Evolutionary conservation across 2,113 vertebrate genomes (phyloP), one percentile per base, ranked within the genome.

Genomic region (Atherinomorus stipes): DNA sequence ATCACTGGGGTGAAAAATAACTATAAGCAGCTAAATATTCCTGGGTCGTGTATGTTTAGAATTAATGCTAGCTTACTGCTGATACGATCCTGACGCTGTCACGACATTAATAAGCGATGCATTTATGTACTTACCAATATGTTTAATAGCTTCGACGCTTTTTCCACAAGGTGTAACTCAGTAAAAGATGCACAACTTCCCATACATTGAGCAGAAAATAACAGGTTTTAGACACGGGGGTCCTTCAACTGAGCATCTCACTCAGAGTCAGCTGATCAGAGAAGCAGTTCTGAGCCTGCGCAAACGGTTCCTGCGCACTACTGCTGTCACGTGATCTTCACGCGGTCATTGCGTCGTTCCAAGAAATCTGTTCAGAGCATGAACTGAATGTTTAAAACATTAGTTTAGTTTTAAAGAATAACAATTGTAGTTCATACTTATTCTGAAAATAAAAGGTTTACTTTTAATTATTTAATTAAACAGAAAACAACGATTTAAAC

Each of bases 181-280:
- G 31, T 65, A 3, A 44, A 77, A 61, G 1, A 26, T n/a, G 9
- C 4, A 19, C 53, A 76, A 47, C 44, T 77, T 77, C 62, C 40
- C 42, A 60, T 61, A 56, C 88, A 89, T 86, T 47, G 49, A 77
- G 52, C 34, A 44, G 25, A 88, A 63, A 74, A 69, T 49, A 18
- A 22, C 45, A n/a, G 85, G 66, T 74, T 85, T 87, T 75, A 23
- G 45, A 59, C 49, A 67, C 76, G 65, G 67, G 67, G 75, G 60
- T 83, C 80, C 87, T 83, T 85, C 90, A 76, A 52, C 69, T 75
- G 25, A 86, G 53, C 86, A 81, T 88, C 85, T 85, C 84, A 74
- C 60, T 87, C 80, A 85, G 31, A 72, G 91, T 94, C 93, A 94
- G 91, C 89, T 94, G 93, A 94, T 79, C 86, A 22, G 18, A 53